Base-by-base conservation (phyloP, 35 echinoderm and acorn worm genomes). In the Ophiothrix spiculata region DNA sequence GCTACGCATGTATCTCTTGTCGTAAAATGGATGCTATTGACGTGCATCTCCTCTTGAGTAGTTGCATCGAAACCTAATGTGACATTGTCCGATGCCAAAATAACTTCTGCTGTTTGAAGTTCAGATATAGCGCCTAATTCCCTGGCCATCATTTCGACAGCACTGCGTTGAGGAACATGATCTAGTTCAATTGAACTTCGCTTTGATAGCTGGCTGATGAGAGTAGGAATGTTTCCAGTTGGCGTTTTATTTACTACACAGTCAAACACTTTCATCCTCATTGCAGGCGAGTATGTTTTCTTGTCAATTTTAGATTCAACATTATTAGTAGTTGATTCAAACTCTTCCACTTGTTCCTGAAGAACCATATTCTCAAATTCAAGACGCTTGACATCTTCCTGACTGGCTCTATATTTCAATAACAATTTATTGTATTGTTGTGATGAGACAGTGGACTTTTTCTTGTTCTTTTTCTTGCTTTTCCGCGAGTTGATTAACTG, bases 21-120 rank as follows among this genome's bases (percentile, higher is more conserved):
- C 0, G 88, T 90, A 29, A 90, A 90, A 73, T 90, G 88, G 10
- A 90, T 85, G 37, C 74, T 85, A 21, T 90, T 90, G 25, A 84
- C 73, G 40, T 89, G 86, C 34, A 75, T 10, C 33, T 82, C 87
- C 75, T 89, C 87, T 74, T 89, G 79, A 28, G 87, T 89, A 17
- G 79, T 89, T 33, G 87, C 87, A 40, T 89, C 87, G 38, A 89
- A 81, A 36, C 87, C 87, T 14, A 89, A 8, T 16, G 87, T 89
- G 2, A 82, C 49, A 89, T 89, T 78, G 31, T 38, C 36, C 29
- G 86, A 37, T 64, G 35, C 78, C 38, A 88, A 69, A 88, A 21
- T 34, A 85, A 28, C 74, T 25, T 78, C 76, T 56, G 77, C 86
- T 0, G 86, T 37, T 45, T 90, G 88, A 10, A 90, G 63, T 42